These are phyloP conservation scores for Mesitornis unicolor DNA, from an alignment of 2,113 vertebrate genomes.

Conservation along the genomic window DNA sequence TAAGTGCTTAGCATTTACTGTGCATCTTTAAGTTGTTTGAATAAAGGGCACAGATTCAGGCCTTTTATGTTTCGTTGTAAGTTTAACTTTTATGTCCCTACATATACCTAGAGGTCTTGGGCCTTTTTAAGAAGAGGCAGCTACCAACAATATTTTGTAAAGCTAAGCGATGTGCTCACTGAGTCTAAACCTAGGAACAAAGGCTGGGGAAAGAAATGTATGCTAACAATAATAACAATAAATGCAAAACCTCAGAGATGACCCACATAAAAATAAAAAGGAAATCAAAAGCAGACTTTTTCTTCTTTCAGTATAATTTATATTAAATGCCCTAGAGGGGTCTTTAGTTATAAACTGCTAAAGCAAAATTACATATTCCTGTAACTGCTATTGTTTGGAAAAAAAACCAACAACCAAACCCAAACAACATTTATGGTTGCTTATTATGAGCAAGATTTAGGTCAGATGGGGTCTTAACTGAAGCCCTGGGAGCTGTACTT, in stretches of 20 bases:
- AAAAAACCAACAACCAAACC: neutral
- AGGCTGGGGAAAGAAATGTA: neutral
- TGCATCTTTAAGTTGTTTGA: neutral
- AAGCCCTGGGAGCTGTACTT: neutral
- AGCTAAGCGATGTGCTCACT: neutral
- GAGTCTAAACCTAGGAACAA: neutral
- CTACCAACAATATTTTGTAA: neutral
- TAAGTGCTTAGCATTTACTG: neutral
- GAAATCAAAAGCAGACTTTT: neutral
- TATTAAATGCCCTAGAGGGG: neutral
- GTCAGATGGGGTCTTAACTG: neutral
- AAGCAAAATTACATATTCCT: slow-evolving; percentile 6
- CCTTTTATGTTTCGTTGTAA: neutral
- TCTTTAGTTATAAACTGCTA: neutral
- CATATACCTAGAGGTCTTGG: neutral
- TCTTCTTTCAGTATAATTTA: neutral
- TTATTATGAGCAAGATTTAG: neutral
- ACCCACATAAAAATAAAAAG: neutral
- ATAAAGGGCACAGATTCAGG: neutral
- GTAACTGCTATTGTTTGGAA: neutral
- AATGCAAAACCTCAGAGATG: neutral
- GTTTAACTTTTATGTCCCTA: neutral
- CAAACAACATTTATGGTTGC: neutral
- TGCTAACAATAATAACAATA: neutral
- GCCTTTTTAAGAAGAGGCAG: neutral